phyloP scores from a whole-genome alignment of 2,888 invertebrate species.

The Ornithoptera alexandrae region DNA sequence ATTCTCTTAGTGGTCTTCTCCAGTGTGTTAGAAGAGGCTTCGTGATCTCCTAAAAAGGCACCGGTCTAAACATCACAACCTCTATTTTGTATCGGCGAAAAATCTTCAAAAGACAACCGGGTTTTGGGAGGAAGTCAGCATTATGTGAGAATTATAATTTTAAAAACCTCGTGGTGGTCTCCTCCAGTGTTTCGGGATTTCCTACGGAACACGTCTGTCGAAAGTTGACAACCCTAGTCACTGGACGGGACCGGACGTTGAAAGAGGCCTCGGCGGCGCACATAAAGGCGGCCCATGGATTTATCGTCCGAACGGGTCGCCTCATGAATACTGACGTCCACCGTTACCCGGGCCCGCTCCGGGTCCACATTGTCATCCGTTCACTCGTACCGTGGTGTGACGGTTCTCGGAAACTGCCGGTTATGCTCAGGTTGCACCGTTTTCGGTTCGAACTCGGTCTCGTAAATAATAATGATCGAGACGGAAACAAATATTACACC shows the following conservation, averaged over 20 bases:
- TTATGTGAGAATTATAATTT: background rate
- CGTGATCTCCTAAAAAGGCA: too few species aligned
- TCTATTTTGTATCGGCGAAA: background rate
- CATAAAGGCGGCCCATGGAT: constrained; percentile 24
- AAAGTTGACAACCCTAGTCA: background rate
- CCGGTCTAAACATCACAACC: background rate
- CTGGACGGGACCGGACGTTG: constrained; percentile 16
- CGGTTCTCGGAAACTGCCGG: constrained; percentile 11
- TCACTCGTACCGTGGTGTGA: background rate
- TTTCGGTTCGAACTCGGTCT: too few species aligned
- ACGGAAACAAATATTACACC: too few species aligned
- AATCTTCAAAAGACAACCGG: too few species aligned
- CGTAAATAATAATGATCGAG: too few species aligned
- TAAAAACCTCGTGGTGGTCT: background rate
- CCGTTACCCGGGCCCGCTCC: constrained; percentile 15
- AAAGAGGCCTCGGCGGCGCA: constrained; percentile 21
- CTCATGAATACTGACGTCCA: constrained; percentile 26
- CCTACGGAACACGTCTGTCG: background rate
- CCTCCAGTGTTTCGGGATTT: background rate
- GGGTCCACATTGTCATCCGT: constrained; percentile 20
- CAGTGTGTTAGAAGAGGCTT: background rate
- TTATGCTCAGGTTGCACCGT: background rate
- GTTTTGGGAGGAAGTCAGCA: too few species aligned
- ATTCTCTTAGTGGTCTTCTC: background rate
- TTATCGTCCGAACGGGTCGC: constrained; percentile 27